phyloP scores from a whole-genome alignment of 2,113 vertebrate species.

The Illadopsis cleaveri region DNA sequence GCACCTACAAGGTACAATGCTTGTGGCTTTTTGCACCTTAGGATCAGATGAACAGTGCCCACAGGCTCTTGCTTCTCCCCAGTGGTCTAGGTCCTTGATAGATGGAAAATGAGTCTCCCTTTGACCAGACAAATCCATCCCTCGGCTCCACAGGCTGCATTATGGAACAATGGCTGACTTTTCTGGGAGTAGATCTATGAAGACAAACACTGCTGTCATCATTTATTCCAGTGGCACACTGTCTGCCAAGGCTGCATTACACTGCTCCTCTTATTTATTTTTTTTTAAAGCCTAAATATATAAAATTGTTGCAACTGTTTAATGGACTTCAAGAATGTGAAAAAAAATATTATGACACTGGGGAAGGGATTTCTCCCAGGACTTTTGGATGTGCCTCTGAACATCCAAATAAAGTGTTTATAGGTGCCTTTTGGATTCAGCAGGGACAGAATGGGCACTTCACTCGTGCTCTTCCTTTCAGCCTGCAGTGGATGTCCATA shows the following conservation, averaged over 20 bases:
- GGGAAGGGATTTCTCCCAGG: not conserved
- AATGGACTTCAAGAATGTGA: not conserved
- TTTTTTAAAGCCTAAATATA: not conserved
- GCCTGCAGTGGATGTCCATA: not conserved
- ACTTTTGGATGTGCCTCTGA: not conserved
- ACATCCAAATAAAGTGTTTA: not conserved
- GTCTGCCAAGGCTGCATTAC: not conserved
- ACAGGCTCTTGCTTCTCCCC: not conserved
- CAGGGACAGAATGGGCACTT: not conserved
- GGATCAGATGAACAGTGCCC: not conserved
- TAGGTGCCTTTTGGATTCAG: not conserved
- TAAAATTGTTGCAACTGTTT: not conserved
- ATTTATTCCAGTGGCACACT: not conserved
- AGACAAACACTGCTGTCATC: not conserved
- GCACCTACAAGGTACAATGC: not conserved
- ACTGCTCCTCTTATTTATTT: not conserved
- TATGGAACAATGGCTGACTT: not conserved
- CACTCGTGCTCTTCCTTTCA: not conserved
- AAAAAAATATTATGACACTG: not conserved
- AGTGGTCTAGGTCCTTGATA: too few species aligned
- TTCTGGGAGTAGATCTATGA: not conserved
- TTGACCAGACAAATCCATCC: not conserved
- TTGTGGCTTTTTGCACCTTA: not conserved
- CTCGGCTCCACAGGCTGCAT: not conserved
- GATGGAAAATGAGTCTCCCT: not conserved